Evolutionary conservation across 2,797 vertebrate species (phyloP).

Genomic region (Clarias platycephalus): DNA sequence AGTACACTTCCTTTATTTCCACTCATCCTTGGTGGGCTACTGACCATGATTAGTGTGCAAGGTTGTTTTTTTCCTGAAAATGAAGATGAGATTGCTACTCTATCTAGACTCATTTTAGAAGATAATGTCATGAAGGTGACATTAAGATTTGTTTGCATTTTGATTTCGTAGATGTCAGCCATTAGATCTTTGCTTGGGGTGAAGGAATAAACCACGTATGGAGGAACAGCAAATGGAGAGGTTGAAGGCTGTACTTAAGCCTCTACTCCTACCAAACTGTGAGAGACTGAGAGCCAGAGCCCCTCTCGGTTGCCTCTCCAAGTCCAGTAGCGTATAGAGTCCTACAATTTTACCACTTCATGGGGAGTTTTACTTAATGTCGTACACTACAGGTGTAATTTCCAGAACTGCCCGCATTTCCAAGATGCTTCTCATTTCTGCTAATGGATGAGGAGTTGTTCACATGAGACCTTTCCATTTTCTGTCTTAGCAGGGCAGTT

Average conservation of each 20-base stretch:
- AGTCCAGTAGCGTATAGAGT: conserved; percentile 7
- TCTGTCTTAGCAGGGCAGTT: conserved; percentile 47
- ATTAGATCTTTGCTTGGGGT: conserved; percentile 14
- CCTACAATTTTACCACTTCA: conserved; percentile 35
- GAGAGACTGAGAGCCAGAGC: conserved; percentile 16
- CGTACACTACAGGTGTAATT: conserved; percentile 36
- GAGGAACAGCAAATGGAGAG: conserved; percentile 17
- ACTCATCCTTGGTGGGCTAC: conserved; percentile 32
- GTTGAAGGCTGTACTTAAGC: conserved; percentile 13
- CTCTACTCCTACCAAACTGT: conserved; percentile 24
- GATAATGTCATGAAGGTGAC: conserved; percentile 39
- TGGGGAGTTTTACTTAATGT: conserved; percentile 42
- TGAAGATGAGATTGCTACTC: conserved; percentile 39
- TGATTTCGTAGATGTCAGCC: conserved; percentile 28
- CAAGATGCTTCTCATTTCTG: conserved; percentile 31
- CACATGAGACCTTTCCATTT: conserved; percentile 36
- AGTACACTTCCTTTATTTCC: conserved; percentile 4
- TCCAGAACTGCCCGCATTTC: conserved; percentile 40
- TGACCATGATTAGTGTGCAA: conserved; percentile 34
- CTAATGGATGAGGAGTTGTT: conserved; percentile 49
- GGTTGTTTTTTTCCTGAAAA: conserved; percentile 12
- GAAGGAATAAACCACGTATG: conserved; percentile 23
- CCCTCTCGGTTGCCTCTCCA: conserved; percentile 13
- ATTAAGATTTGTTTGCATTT: conserved; percentile 47
- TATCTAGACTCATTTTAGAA: conserved; percentile 42